Percentiles rank a stretch among this genome's conserved stretches.
These are phyloP conservation scores for Metaphire vulgaris DNA, from an alignment of 1,140 invertebrate species.

Conservation along the genomic window DNA sequence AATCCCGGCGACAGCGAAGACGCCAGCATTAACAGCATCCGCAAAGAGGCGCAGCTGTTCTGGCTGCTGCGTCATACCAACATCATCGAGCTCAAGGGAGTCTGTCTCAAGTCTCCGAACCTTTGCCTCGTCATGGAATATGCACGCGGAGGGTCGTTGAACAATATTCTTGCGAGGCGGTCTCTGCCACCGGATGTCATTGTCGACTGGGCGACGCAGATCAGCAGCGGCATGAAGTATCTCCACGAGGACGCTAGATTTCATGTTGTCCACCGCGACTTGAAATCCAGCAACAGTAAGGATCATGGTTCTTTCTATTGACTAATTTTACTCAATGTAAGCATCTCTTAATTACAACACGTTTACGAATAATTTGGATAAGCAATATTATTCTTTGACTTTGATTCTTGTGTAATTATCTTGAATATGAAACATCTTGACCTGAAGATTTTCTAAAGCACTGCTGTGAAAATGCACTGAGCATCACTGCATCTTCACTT, in stretches of 20 bases:
- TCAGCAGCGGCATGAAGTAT: slow-evolving; percentile 91
- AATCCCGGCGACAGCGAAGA: slow-evolving; percentile 83
- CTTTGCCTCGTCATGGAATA: slow-evolving; percentile 94
- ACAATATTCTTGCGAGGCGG: slow-evolving; percentile 71
- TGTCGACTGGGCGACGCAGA: slow-evolving; percentile 93
- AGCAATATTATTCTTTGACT: too few species aligned
- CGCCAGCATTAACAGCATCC: slow-evolving; percentile 78
- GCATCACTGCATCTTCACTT: too few species aligned
- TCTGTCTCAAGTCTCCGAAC: slow-evolving; percentile 84
- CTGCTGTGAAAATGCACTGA: too few species aligned
- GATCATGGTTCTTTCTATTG: slow-evolving; percentile 32
- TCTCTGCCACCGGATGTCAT: slow-evolving; percentile 81
- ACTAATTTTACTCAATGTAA: background rate
- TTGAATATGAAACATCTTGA: too few species aligned
- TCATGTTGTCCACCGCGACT: slow-evolving; percentile 86
- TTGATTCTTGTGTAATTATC: too few species aligned
- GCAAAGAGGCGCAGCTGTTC: slow-evolving; percentile 89
- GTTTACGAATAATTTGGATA: too few species aligned
- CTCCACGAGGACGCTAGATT: slow-evolving; percentile 85
- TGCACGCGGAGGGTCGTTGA: slow-evolving; percentile 82
- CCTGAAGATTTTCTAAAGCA: too few species aligned
- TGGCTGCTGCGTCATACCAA: slow-evolving; percentile 87
- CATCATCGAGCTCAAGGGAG: slow-evolving; percentile 84
- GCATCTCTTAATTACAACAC: too few species aligned
- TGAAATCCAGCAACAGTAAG: slow-evolving; percentile 95